These are phyloP conservation scores for Amiota communis DNA, from an alignment of 2,888 invertebrate genomes.

Conservation along the genomic window DNA sequence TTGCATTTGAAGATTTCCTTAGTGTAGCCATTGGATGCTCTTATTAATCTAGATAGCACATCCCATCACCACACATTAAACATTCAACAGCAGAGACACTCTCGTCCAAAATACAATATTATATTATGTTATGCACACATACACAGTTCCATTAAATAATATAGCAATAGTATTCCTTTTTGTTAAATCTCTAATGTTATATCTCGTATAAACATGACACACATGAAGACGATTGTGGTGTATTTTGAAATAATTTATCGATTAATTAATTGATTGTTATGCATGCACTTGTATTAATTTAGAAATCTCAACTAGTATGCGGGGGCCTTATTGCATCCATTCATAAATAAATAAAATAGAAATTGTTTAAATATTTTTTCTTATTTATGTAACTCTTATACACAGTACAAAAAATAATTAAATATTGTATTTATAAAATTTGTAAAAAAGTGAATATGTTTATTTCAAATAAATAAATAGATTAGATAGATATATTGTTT, in stretches of 20 bases:
- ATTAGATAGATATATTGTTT: conserved; percentile 29
- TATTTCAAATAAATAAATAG: no score
- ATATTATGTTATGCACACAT: conserved; percentile 5
- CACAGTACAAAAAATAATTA: conserved; percentile 53
- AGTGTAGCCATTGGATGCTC: conserved; percentile 85
- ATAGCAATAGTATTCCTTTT: conserved; percentile 40
- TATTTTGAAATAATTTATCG: no score
- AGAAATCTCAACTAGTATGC: no score
- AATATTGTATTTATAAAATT: conserved; percentile 44
- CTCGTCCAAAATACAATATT: no score
- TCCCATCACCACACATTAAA: no score
- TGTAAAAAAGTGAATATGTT: conserved; percentile 35
- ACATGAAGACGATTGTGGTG: no score
- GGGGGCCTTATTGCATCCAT: no score
- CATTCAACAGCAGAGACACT: conserved; percentile 16
- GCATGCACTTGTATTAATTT: no score
- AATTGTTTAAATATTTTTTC: conserved; percentile 32
- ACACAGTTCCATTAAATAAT: conserved; percentile 38
- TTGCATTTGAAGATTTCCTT: conserved; percentile 93
- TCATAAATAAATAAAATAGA: no score
- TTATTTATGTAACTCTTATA: conserved; percentile 41
- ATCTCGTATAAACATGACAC: no score
- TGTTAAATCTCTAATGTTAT: conserved; percentile 4
- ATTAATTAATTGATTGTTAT: no score
- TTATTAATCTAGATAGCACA: background rate